These are phyloP conservation scores for Drosophila mojavensis DNA, from an alignment of 1,140 invertebrate genomes.

Conservation along the genomic window DNA sequence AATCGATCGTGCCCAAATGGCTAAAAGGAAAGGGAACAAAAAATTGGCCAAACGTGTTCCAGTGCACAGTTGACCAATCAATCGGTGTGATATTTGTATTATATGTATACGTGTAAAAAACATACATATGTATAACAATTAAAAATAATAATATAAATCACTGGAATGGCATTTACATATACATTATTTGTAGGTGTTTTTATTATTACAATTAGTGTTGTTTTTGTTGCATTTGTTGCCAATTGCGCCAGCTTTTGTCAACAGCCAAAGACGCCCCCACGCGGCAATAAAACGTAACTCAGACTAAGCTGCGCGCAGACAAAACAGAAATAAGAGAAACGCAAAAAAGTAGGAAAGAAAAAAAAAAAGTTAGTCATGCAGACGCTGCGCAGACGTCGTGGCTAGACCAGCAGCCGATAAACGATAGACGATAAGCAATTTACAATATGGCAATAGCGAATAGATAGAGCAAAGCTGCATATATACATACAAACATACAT, in stretches of 20 bases:
- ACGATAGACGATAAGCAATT: slow-evolving; percentile 16
- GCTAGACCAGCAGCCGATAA: slow-evolving; percentile 30
- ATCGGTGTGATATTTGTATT: background rate
- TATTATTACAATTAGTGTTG: slow-evolving; percentile 2
- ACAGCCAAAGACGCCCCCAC: slow-evolving; percentile 18
- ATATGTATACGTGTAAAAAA: background rate
- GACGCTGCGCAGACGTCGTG: slow-evolving; percentile 51
- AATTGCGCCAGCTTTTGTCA: slow-evolving; percentile 13
- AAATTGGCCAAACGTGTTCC: slow-evolving; percentile 30
- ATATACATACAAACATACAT: background rate
- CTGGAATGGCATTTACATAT: slow-evolving; percentile 22
- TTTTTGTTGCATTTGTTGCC: slow-evolving; percentile 13
- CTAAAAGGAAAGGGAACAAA: background rate
- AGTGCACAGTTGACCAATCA: slow-evolving; percentile 22
- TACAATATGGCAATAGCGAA: background rate
- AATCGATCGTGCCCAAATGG: slow-evolving; percentile 46
- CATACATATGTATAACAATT: slow-evolving; percentile 5
- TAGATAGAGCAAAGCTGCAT: background rate
- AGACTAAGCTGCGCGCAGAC: background rate
- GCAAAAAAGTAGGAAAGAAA: background rate
- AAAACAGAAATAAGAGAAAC: background rate
- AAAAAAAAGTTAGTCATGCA: slow-evolving; percentile 47
- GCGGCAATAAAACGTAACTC: background rate
- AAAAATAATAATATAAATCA: slow-evolving; percentile 30
- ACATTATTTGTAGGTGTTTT: slow-evolving; percentile 17